A percentile compares a stretch with the other conserved stretches of the same genome.
phyloP scores from a whole-genome alignment of 2,797 vertebrate genomes.

The Enteromius radiatus region DNA sequence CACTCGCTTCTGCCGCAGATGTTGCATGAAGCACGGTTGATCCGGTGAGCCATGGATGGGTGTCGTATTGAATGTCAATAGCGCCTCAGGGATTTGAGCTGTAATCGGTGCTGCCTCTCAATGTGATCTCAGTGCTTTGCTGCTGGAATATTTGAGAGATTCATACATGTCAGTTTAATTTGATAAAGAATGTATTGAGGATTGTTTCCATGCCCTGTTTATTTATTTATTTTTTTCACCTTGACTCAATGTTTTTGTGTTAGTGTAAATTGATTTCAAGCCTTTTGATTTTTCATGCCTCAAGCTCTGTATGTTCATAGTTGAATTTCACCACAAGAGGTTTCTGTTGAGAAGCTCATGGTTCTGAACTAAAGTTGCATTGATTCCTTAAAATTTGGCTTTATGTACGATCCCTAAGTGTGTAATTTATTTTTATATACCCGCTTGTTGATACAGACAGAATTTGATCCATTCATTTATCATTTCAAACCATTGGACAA shows the following conservation, averaged over 20 bases:
- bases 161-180: constrained; percentile 25
- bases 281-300: background rate
- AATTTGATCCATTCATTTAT: background rate
- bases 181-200: constrained; percentile 2
- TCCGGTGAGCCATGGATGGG: background rate
- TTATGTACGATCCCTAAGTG: background rate
- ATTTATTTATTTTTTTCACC: background rate
- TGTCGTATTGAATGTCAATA: constrained; percentile 40
- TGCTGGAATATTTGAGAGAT: constrained; percentile 22
- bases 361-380: background rate
- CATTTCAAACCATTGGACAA: background rate
- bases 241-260: background rate
- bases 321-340: background rate
- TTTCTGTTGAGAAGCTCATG: background rate
- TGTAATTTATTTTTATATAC: background rate
- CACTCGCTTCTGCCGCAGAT: background rate
- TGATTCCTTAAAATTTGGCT: background rate
- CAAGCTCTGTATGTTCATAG: background rate
- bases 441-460: background rate
- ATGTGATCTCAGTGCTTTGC: constrained; percentile 26
- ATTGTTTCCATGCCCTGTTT: background rate
- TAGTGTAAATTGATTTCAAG: background rate
- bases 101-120: constrained; percentile 30
- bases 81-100: constrained; percentile 1
- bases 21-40: constrained; percentile 20